These are phyloP conservation scores for Coregonus ussuriensis DNA, from an alignment of 2,797 vertebrate genomes.

Conservation along the genomic window DNA sequence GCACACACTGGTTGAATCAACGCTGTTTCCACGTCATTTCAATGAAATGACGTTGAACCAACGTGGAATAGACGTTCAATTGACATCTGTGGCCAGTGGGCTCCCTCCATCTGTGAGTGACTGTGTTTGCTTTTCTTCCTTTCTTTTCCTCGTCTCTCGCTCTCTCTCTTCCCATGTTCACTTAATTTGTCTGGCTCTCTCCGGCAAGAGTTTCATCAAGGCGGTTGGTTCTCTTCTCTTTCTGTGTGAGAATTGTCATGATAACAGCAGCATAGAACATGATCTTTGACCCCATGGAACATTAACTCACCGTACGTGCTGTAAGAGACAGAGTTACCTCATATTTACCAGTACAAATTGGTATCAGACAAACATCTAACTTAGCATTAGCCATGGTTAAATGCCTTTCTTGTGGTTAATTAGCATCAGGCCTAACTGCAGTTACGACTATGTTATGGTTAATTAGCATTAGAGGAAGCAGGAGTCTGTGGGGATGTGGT, in stretches of 20 bases:
- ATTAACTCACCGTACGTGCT: not conserved
- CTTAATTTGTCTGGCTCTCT: constrained; percentile 6
- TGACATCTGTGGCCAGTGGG: no score
- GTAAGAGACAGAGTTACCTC: not conserved
- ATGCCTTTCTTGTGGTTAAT: not conserved
- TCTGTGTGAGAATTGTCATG: not conserved
- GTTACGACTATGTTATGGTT: constrained; percentile 15
- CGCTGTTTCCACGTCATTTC: no score
- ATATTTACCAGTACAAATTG: not conserved
- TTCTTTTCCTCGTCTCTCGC: constrained; percentile 14
- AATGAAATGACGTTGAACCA: no score
- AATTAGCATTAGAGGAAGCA: constrained; percentile 3
- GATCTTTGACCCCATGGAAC: not conserved
- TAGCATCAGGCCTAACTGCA: not conserved
- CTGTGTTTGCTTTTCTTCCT: not conserved
- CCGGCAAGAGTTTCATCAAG: constrained; percentile 1
- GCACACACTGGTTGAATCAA: no score
- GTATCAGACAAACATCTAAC: not conserved
- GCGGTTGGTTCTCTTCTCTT: not conserved
- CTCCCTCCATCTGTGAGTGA: not conserved
- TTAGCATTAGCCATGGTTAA: not conserved
- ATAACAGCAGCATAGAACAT: not conserved
- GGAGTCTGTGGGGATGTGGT: constrained; percentile 6
- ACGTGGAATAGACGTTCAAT: no score
- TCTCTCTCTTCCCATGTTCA: constrained; percentile 22